These are phyloP conservation scores for Oreortyx pictus DNA, from an alignment of 2,797 vertebrate species.

Conservation along the genomic window DNA sequence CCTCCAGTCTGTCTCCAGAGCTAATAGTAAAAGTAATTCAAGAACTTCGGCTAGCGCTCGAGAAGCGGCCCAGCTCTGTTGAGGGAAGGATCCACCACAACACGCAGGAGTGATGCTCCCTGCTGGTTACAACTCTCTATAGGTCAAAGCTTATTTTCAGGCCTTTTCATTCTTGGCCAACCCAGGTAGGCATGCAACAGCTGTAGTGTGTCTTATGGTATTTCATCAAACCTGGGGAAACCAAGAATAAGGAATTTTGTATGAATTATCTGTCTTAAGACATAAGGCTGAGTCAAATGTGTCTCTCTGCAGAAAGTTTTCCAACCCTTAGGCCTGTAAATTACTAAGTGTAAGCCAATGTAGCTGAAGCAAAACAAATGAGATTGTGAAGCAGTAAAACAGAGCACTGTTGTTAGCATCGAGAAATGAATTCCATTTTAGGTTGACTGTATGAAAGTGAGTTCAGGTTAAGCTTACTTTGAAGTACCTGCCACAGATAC, in stretches of 20 bases:
- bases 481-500: neutral
- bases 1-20: conserved; percentile 11
- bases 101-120: neutral
- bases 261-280: neutral
- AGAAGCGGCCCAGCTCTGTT: neutral
- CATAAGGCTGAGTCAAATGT: neutral
- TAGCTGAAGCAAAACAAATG: neutral
- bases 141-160: neutral
- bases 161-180: neutral
- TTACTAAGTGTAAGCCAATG: neutral
- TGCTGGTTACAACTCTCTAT: neutral
- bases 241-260: neutral
- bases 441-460: neutral
- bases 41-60: neutral
- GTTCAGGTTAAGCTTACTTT: neutral
- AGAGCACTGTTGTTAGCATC: neutral
- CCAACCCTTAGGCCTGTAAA: neutral
- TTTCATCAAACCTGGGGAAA: neutral
- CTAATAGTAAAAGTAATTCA: conserved; percentile 17
- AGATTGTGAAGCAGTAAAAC: neutral
- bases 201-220: neutral
- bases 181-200: neutral
- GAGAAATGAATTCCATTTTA: neutral
- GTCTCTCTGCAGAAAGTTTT: neutral
- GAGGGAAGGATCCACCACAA: neutral